Conservation (phyloP, 2,113 vertebrate species). For the Rhea pennata region DNA sequence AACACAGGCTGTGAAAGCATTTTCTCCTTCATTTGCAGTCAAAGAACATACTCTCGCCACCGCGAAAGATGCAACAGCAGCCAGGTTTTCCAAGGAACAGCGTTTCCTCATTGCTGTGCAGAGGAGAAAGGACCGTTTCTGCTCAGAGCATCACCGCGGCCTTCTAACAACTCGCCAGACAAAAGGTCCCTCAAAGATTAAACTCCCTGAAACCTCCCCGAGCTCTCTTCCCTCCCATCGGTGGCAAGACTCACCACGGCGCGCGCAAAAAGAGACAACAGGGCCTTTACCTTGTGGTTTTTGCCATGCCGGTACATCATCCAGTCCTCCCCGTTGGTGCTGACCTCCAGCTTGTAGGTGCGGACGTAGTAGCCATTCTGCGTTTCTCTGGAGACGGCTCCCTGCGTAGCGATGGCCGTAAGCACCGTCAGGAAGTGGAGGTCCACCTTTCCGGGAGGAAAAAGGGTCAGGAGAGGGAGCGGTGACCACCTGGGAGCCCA, state of each 20-base stretch:
- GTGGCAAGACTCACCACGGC: not conserved
- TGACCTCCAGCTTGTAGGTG: constrained; percentile 96
- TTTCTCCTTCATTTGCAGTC: constrained; percentile 81
- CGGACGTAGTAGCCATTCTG: constrained; percentile 93
- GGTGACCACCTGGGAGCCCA: not conserved
- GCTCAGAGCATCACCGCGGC: not conserved
- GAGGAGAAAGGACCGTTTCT: constrained; percentile 50
- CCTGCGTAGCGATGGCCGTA: constrained; percentile 94
- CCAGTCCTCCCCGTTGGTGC: constrained; percentile 99
- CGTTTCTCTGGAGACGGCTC: constrained; percentile 93
- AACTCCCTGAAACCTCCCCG: not conserved
- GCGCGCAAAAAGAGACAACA: not conserved
- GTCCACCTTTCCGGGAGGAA: constrained; percentile 84
- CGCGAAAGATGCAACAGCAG: constrained; percentile 43
- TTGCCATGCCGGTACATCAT: constrained; percentile 97
- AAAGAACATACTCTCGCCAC: constrained; percentile 48
- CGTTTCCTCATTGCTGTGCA: constrained; percentile 49
- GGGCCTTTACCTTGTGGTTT: constrained; percentile 90
- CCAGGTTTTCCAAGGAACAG: constrained; percentile 64
- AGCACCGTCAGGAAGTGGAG: constrained; percentile 92
- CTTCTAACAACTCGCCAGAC: not conserved
- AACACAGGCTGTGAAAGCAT: constrained; percentile 56
- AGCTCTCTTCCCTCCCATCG: not conserved
- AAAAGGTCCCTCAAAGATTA: not conserved
- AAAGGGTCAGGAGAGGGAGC: not conserved